Evolutionary conservation across 2,113 vertebrate species (phyloP).

Genomic region (Saccopteryx leptura): DNA sequence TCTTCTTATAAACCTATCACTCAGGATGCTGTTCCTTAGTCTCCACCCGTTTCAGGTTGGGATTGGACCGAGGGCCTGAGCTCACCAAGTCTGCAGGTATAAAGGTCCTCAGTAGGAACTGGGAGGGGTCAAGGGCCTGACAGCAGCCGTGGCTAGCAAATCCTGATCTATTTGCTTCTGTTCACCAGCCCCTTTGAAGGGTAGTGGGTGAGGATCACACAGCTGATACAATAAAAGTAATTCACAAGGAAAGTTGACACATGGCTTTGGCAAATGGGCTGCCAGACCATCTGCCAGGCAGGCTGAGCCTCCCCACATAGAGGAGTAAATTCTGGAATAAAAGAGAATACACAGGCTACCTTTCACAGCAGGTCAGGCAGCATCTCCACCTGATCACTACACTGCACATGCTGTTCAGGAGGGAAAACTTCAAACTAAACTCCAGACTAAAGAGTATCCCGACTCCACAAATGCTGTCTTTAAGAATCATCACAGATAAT

Average conservation of each 20-base stretch:
- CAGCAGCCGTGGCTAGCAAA: neutral
- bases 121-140: neutral
- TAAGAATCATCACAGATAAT: slow-evolving; percentile 77
- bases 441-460: slow-evolving; percentile 53
- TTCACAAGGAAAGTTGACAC: neutral
- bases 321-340: neutral
- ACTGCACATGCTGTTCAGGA: neutral
- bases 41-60: neutral
- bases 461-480: slow-evolving; percentile 59
- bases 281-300: neutral
- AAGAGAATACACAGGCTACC: neutral
- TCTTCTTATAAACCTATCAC: neutral
- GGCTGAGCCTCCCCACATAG: neutral
- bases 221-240: neutral
- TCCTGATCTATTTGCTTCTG: neutral
- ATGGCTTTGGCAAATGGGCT: neutral
- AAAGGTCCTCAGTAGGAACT: neutral
- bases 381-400: neutral
- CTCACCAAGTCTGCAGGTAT: neutral
- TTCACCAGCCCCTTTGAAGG: neutral
- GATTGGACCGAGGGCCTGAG: neutral
- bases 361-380: neutral
- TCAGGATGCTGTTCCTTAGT: neutral
- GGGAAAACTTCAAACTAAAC: slow-evolving; percentile 53
- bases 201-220: accelerated